A percentile compares a stretch with the other conserved stretches of the same genome.
phyloP scores from a whole-genome alignment of 2,797 vertebrate species.

The Sparus aurata region DNA sequence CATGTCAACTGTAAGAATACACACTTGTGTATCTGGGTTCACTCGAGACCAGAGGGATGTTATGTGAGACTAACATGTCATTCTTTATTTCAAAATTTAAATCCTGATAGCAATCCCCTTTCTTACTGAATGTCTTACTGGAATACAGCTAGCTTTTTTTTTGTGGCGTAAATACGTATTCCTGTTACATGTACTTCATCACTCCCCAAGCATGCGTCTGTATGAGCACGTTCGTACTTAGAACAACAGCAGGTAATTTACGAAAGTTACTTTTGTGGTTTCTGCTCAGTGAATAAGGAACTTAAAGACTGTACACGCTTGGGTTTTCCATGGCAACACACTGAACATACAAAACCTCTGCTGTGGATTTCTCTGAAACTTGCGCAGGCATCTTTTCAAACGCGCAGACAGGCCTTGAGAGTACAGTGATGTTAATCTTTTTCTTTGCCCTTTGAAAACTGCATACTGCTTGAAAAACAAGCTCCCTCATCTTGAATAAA shows the following conservation, averaged over 20 bases:
- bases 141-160: too few relatives aligned
- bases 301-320: background rate
- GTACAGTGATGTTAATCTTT: conserved; percentile 46
- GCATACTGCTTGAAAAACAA: conserved; percentile 27
- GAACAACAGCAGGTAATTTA: background rate
- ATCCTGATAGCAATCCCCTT: too few relatives aligned
- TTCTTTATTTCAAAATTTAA: too few relatives aligned
- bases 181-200: too few relatives aligned
- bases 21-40: too few relatives aligned
- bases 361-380: conserved; percentile 12
- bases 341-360: background rate
- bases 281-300: background rate
- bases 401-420: conserved; percentile 11
- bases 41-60: too few relatives aligned
- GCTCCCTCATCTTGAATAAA: conserved; percentile 19
- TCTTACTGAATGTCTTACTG: too few relatives aligned
- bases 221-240: background rate
- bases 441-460: conserved; percentile 24
- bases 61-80: too few relatives aligned
- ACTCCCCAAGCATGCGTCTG: too few relatives aligned
- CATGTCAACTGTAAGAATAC: too few relatives aligned
- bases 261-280: background rate
- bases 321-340: conserved; percentile 1
- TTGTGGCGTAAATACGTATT: too few relatives aligned
- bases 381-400: conserved; percentile 1